These are phyloP conservation scores for Octopus bimaculoides DNA, from an alignment of 1,140 invertebrate species.

Conservation along the genomic window DNA sequence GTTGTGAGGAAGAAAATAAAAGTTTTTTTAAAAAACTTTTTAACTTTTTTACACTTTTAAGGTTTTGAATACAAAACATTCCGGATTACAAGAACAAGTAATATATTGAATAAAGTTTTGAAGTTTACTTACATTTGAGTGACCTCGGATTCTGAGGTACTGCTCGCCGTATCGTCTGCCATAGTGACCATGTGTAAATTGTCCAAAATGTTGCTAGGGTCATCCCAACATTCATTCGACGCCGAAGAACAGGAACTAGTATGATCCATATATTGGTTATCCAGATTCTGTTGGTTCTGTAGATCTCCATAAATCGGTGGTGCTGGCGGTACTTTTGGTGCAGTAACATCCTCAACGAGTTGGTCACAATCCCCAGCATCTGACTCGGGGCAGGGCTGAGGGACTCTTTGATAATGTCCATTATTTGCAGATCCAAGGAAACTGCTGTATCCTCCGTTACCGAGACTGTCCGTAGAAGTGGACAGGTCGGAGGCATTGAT, in stretches of 20 bases:
- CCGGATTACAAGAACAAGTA: neutral
- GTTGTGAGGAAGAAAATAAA: too few species aligned
- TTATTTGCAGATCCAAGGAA: constrained; percentile 1
- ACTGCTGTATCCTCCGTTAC: constrained; percentile 6
- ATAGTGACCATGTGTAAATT: neutral
- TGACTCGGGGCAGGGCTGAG: neutral
- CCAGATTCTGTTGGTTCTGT: too few species aligned
- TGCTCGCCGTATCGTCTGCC: constrained; percentile 10
- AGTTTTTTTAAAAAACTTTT: too few species aligned
- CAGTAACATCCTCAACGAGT: too few species aligned
- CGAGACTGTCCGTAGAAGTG: neutral
- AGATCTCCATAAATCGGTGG: too few species aligned
- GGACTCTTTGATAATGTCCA: neutral
- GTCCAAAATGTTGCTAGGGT: neutral
- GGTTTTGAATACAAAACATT: too few species aligned
- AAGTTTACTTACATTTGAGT: constrained; percentile 13
- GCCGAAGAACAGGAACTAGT: constrained; percentile 6
- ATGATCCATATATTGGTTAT: constrained; percentile 1
- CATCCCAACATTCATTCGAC: neutral
- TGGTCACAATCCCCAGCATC: neutral
- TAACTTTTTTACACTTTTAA: too few species aligned
- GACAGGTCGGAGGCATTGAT: neutral
- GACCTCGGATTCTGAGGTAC: constrained; percentile 10
- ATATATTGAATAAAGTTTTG: neutral
- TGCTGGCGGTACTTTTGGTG: too few species aligned